Evolutionary conservation across 2,888 invertebrate genomes (phyloP).

Genomic region (Entomobrya proxima): DNA sequence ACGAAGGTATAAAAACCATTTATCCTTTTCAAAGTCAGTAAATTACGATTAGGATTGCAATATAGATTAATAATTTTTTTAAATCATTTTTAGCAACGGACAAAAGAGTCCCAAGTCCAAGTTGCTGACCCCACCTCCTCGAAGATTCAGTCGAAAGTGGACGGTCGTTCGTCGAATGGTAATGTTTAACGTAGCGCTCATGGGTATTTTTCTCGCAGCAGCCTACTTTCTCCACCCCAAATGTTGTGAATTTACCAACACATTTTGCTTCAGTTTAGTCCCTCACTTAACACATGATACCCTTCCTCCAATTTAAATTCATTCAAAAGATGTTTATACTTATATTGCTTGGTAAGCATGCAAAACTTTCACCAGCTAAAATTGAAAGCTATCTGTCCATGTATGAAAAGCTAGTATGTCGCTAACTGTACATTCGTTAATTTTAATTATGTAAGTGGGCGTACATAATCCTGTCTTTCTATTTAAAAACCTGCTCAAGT

Average conservation of each 20-base stretch:
- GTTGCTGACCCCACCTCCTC: slow-evolving; percentile 43
- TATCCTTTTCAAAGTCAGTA: not conserved
- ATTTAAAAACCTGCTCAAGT: slow-evolving; percentile 56
- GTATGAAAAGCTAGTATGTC: too few species aligned
- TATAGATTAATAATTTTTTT: not conserved
- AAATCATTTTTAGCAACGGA: slow-evolving; percentile 37
- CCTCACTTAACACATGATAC: slow-evolving; percentile 74
- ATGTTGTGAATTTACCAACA: slow-evolving; percentile 75
- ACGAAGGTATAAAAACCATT: slow-evolving; percentile 10
- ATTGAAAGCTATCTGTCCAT: too few species aligned
- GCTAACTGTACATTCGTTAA: not conserved
- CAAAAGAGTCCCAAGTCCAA: slow-evolving; percentile 54
- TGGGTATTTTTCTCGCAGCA: slow-evolving; percentile 74
- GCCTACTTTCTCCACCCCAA: slow-evolving; percentile 74
- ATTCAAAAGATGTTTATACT: too few species aligned
- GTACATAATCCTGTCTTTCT: slow-evolving; percentile 63
- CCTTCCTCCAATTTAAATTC: slow-evolving; percentile 73
- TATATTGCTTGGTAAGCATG: not conserved
- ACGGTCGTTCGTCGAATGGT: slow-evolving; percentile 74
- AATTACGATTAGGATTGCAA: not conserved
- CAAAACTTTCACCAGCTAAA: not conserved
- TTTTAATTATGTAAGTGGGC: not conserved
- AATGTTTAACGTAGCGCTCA: slow-evolving; percentile 74
- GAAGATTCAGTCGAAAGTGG: slow-evolving; percentile 68
- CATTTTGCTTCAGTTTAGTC: slow-evolving; percentile 74